Evolutionary conservation across 2,113 vertebrate genomes (phyloP), one percentile per base, ranked within the genome.

Genomic region (Ariopsis seemanni): DNA sequence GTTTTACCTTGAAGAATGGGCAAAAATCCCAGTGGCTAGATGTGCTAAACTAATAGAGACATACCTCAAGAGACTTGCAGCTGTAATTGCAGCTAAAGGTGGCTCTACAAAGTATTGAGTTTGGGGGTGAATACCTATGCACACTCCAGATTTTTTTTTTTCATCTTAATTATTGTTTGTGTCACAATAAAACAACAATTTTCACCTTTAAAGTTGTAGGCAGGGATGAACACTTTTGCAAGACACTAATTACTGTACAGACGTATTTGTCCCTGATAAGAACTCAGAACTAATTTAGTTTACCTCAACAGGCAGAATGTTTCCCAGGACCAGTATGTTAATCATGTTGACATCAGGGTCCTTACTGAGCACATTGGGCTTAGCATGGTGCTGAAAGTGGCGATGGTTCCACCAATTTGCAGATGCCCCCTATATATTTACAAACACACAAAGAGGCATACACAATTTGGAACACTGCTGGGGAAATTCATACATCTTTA

Each of bases 381-480:
- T 99, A 53, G 97, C 97, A 0, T 99, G 98, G 86, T 99, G 98
- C 91, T 98, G 97, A 93, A 98, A 99, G 91, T 99, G 98, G 14
- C 97, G 96, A 82, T 99, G 97, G 91, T 99, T 99, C 98, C 98
- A 99, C 98, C 98, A 99, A 93, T 96, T 97, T 74, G 96, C 97
- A 9, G 98, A 98, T 10, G 97, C 98, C 27, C 98, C 98, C 98
- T 99, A 89, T 82, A 74, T 30, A 67, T 27, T 62, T 9, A 65
- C 7, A 72, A 63, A 85, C 2, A 50, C 15, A 25, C 1, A 83
- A 65, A 85, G 48, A 85, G 25, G 65, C 30, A 60, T 75, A 84
- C 12, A 82, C 5, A 84, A 9, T 25, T 17, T 65, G 7, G 62
- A 55, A 53, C 27, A 20, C 17, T 83, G 10, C 30, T 58, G 12